Percentiles rank a stretch among this genome's conserved stretches.
Evolutionary conservation across 1,140 invertebrate genomes (phyloP).

Genomic region (Macrobrachium rosenbergii): DNA sequence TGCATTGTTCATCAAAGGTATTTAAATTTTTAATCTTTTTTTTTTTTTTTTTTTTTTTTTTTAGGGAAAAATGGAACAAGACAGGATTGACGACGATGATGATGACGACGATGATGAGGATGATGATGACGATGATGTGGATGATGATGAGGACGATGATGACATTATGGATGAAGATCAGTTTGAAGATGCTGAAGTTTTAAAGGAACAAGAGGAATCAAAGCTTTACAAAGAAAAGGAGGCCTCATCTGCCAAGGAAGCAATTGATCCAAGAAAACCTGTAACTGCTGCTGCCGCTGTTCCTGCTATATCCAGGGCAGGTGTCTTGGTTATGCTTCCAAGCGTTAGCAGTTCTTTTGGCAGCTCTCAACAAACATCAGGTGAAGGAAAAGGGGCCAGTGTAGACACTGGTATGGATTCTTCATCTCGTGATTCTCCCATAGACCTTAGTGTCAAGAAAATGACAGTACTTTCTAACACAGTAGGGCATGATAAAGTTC

Average conservation of each 20-base stretch:
- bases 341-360: background rate
- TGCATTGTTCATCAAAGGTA: background rate
- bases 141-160: slow-evolving; percentile 72
- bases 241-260: no score
- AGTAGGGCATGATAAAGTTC: slow-evolving; percentile 2
- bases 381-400: background rate
- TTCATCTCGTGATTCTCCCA: slow-evolving; percentile 50
- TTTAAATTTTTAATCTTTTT: background rate
- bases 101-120: slow-evolving; percentile 67
- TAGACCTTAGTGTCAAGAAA: slow-evolving; percentile 62
- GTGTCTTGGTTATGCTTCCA: slow-evolving; percentile 44
- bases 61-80: slow-evolving; percentile 48
- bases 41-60: background rate
- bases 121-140: slow-evolving; percentile 70
- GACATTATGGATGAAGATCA: slow-evolving; percentile 74
- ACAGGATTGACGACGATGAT: slow-evolving; percentile 64
- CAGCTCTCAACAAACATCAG: no score
- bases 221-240: no score
- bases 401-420: background rate
- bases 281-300: no score
- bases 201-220: background rate
- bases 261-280: no score
- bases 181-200: slow-evolving; percentile 74
- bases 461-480: background rate
- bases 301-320: slow-evolving; percentile 1